Conservation (phyloP, 2,888 invertebrate genomes). For the Zygaena filipendulae region DNA sequence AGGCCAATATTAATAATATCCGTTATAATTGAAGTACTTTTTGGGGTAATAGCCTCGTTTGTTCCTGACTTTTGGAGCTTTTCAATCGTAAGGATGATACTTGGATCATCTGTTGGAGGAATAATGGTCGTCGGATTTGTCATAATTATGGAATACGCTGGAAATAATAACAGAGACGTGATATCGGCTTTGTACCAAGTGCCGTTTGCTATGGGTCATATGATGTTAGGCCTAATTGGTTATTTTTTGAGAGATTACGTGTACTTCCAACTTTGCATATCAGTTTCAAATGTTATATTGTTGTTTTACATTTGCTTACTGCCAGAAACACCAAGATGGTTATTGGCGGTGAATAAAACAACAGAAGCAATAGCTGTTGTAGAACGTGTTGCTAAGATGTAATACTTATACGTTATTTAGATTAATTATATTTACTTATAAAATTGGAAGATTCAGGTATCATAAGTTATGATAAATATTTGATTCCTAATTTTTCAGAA, state of each 20-base stretch:
- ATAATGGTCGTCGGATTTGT: slow-evolving; percentile 72
- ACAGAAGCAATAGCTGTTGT: slow-evolving; percentile 71
- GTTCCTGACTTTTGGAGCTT: slow-evolving; percentile 73
- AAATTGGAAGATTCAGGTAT: not conserved
- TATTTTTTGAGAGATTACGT: slow-evolving; percentile 73
- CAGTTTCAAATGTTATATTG: slow-evolving; percentile 63
- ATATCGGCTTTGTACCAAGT: slow-evolving; percentile 73
- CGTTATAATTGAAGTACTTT: slow-evolving; percentile 74
- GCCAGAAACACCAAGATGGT: slow-evolving; percentile 84
- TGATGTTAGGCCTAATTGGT: slow-evolving; percentile 69
- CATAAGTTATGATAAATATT: slow-evolving; percentile 3
- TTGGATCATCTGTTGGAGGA: slow-evolving; percentile 81
- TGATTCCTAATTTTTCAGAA: slow-evolving; percentile 28
- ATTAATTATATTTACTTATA: slow-evolving; percentile 1
- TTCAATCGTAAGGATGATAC: slow-evolving; percentile 72
- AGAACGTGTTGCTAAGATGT: slow-evolving; percentile 70
- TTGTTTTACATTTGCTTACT: slow-evolving; percentile 75
- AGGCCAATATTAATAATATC: slow-evolving; percentile 75
- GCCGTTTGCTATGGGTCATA: slow-evolving; percentile 74
- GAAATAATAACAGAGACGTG: slow-evolving; percentile 51
- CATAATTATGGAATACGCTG: slow-evolving; percentile 73
- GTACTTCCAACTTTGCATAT: slow-evolving; percentile 72
- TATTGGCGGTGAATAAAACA: slow-evolving; percentile 72
- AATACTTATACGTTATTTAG: slow-evolving; percentile 14
- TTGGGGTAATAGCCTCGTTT: slow-evolving; percentile 75